Evolutionary conservation across 2,797 vertebrate genomes (phyloP).

Genomic region (Parambassis ranga): DNA sequence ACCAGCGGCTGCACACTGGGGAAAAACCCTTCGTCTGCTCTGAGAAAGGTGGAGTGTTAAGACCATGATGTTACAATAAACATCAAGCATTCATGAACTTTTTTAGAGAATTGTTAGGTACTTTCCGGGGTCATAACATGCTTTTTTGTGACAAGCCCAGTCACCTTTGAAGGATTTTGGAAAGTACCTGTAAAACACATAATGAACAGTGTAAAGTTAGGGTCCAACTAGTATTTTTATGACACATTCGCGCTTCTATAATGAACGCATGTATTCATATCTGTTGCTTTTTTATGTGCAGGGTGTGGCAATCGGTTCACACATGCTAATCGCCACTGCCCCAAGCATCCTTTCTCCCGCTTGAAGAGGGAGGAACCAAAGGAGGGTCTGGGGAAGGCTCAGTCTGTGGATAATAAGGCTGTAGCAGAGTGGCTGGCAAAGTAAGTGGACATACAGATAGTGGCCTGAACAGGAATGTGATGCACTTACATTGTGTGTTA

Average conservation of each 20-base stretch:
- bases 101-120: slow-evolving; percentile 16
- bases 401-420: slow-evolving; percentile 93
- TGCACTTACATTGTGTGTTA: background rate
- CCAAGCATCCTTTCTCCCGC: slow-evolving; percentile 94
- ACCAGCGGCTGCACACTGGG: slow-evolving; percentile 97
- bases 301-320: slow-evolving; percentile 96
- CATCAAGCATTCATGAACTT: background rate
- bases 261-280: background rate
- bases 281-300: slow-evolving; percentile 59
- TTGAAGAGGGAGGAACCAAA: slow-evolving; percentile 93
- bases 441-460: slow-evolving; percentile 75
- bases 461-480: background rate
- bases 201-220: background rate
- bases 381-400: slow-evolving; percentile 81
- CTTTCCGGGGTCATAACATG: slow-evolving; percentile 27
- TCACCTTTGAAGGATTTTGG: background rate
- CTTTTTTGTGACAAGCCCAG: background rate
- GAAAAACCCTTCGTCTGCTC: slow-evolving; percentile 99
- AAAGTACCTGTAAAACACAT: slow-evolving; percentile 51
- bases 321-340: slow-evolving; percentile 96
- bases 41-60: slow-evolving; percentile 85
- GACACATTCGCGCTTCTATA: background rate
- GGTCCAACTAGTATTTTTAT: too few species aligned
- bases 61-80: background rate
- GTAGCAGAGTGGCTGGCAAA: slow-evolving; percentile 96